Evolutionary conservation across 2,113 vertebrate species (phyloP).

Genomic region (Pachycephala philippinensis): DNA sequence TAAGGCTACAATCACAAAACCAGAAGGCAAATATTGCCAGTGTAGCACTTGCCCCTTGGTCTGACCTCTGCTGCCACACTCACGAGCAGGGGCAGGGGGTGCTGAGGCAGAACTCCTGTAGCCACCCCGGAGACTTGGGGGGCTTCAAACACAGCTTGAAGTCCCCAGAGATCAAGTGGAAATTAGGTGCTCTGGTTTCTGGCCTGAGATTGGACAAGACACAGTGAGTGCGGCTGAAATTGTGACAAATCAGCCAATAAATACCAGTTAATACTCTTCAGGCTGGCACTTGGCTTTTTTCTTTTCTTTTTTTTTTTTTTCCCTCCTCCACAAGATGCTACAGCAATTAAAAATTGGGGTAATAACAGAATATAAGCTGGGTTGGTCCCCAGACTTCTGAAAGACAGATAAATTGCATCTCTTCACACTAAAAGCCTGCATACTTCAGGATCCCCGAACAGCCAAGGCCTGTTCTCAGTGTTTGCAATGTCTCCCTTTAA

Average conservation of each 20-base stretch:
- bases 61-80: fast-evolving
- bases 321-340: neutral
- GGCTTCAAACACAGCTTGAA: neutral
- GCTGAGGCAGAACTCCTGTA: neutral
- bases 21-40: neutral
- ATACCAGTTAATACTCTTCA: neutral
- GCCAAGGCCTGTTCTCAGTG: neutral
- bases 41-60: neutral
- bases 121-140: neutral
- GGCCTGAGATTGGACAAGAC: neutral
- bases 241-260: neutral
- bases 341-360: neutral
- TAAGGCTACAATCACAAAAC: neutral
- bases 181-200: neutral
- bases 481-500: neutral
- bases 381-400: neutral
- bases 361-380: neutral
- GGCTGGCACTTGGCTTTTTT: neutral
- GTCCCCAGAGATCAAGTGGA: neutral
- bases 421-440: neutral
- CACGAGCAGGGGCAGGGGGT: neutral
- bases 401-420: neutral
- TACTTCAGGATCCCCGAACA: neutral
- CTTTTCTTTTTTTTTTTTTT: neutral
- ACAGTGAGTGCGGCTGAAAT: neutral